These are phyloP conservation scores for Oryzias dopingdopingensis DNA, from an alignment of 2,797 vertebrate species.

Conservation along the genomic window DNA sequence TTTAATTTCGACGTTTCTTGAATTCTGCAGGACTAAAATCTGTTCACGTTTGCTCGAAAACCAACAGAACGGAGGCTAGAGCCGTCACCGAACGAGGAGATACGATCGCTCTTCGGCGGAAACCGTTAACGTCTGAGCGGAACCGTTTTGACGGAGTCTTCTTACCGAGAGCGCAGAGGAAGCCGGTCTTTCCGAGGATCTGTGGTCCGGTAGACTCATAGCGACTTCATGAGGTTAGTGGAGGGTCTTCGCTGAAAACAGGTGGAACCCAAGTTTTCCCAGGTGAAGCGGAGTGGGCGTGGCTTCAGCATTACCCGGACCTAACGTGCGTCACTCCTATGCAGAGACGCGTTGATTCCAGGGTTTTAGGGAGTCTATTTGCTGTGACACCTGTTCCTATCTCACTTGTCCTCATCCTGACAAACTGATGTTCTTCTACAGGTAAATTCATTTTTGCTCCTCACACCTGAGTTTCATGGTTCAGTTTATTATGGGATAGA, in stretches of 20 bases:
- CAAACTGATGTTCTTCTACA: neutral
- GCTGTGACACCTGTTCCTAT: too few species aligned
- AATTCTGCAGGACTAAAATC: too few species aligned
- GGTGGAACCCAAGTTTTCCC: neutral
- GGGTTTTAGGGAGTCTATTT: neutral
- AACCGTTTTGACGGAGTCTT: neutral
- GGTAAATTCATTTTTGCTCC: too few species aligned
- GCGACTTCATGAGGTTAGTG: neutral
- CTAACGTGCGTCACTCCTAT: neutral
- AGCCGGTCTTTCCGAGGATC: conserved; percentile 43
- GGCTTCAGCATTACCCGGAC: conserved; percentile 45
- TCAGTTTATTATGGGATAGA: too few species aligned
- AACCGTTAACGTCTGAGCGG: neutral
- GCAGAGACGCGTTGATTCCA: neutral
- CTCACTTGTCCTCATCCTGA: too few species aligned
- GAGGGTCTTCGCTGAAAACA: neutral
- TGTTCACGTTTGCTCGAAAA: too few species aligned
- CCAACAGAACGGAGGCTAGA: too few species aligned
- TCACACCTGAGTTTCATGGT: too few species aligned
- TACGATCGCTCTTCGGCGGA: neutral
- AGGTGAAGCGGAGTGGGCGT: conserved; percentile 29
- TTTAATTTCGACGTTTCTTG: too few species aligned
- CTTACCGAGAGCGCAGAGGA: conserved; percentile 51
- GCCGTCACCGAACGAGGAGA: too few species aligned
- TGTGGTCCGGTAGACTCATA: conserved; percentile 77